Evolutionary conservation across 2,113 vertebrate genomes (phyloP), one percentile per base, ranked within the genome.

Genomic region (Kryptolebias marmoratus): DNA sequence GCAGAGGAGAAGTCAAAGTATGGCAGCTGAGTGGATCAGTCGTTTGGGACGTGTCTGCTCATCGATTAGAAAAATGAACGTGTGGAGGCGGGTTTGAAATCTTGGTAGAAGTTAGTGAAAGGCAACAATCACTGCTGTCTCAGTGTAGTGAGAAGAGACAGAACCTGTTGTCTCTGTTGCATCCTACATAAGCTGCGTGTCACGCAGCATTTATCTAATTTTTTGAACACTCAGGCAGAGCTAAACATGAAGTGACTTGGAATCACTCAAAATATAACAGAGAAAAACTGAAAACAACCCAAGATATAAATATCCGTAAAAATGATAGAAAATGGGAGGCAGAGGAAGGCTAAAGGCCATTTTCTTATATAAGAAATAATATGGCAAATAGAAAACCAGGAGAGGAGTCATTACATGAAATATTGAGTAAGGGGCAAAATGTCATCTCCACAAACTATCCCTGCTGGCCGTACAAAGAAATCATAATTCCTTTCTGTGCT

Each of bases 1-100:
- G 75, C 80, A 79, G 68, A 71, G 78, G 70, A 79, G 81, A 84
- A 16, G 66, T 70, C 74, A 22, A 56, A 82, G 81, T 48, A 64
- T 80, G 79, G 80, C 83, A 80, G 79, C 71, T 78, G 83, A 85
- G 76, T 56, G 68, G 63, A 81, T 76, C 66, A 45, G 77, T 66
- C 72, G 66, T 71, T 45, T 70, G 71, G 68, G 60, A 76, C 48
- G 36, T 66, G 83, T 65, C 65, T 70, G 65, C 66, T 75, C 71
- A 50, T 87, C 82, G 81, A 87, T 83, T 65, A 77, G 74, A 44
- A 66, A 61, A 72, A 84, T 63, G 45, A 76, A 65, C 47, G 69
- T 65, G 75, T 66, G 77, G 66, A 74, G 71, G 64, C 58, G 78
- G 61, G 63, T 68, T 71, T 59, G 22, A 45, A 52, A 61, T 71